Evolutionary conservation across 1,140 invertebrate species (phyloP).

Genomic region (Chionoecetes opilio): DNA sequence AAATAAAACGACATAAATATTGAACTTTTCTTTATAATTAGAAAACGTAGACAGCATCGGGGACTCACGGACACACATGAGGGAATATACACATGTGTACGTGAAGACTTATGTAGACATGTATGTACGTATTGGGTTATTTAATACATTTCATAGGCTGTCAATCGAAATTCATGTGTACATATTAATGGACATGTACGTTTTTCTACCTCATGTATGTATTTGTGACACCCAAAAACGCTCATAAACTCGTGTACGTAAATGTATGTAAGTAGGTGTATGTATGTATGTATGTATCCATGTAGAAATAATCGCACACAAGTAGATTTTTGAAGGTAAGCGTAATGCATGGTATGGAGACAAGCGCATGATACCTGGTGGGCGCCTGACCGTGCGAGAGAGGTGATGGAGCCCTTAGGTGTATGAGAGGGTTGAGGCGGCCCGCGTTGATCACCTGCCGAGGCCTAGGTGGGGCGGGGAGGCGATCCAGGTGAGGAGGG

Average conservation of each 20-base stretch:
- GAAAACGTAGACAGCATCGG: not conserved
- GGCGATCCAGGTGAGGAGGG: slow-evolving; percentile 33
- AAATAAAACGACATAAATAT: not conserved
- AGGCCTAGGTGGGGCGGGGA: not conserved
- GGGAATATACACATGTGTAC: slow-evolving; percentile 38
- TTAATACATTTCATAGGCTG: not conserved
- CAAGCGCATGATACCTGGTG: not conserved
- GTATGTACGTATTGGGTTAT: slow-evolving; percentile 36
- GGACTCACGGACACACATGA: slow-evolving; percentile 11
- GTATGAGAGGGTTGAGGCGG: not conserved
- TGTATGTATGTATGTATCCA: not conserved
- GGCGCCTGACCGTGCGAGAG: not conserved
- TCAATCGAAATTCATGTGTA: not conserved
- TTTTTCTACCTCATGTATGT: not conserved
- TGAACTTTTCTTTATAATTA: slow-evolving; percentile 18
- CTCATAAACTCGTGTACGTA: not conserved
- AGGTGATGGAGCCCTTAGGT: not conserved
- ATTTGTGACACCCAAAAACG: too few relatives aligned
- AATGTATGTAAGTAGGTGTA: not conserved
- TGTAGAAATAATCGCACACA: not conserved
- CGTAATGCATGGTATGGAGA: slow-evolving; percentile 17
- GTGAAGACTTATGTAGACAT: slow-evolving; percentile 31
- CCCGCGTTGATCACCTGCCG: not conserved
- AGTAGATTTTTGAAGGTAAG: slow-evolving; percentile 23
- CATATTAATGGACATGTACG: slow-evolving; percentile 28